Percentiles rank a stretch among this genome's conserved stretches.
phyloP scores from a whole-genome alignment of 2,888 invertebrate genomes.

The Epirrhoe alternata region DNA sequence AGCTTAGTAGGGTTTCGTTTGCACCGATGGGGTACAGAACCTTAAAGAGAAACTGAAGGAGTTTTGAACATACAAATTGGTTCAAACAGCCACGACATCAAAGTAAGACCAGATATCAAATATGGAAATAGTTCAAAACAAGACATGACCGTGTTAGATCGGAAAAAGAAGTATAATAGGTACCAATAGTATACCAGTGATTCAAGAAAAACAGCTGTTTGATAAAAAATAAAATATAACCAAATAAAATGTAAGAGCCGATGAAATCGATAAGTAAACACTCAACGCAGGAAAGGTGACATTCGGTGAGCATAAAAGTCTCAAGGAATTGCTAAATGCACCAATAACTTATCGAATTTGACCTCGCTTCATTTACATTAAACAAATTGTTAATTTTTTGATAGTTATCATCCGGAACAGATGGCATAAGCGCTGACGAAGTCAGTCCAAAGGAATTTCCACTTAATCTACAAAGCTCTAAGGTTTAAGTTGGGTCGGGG shows the following conservation, averaged over 20 bases:
- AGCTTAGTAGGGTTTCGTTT: too few species aligned
- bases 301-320: constrained; percentile 79
- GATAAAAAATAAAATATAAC: constrained; percentile 62
- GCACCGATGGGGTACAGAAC: too few species aligned
- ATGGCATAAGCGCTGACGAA: constrained; percentile 60
- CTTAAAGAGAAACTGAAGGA: too few species aligned
- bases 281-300: constrained; percentile 76
- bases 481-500: constrained; percentile 38
- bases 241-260: constrained; percentile 67
- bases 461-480: constrained; percentile 37
- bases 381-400: constrained; percentile 86
- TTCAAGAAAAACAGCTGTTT: constrained; percentile 61
- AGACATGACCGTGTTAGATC: too few species aligned
- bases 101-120: too few species aligned
- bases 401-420: constrained; percentile 83
- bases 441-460: constrained; percentile 38
- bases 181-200: too few species aligned
- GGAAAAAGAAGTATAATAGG: too few species aligned
- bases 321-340: constrained; percentile 73
- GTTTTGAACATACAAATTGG: too few species aligned
- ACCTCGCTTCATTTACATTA: constrained; percentile 83
- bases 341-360: constrained; percentile 80
- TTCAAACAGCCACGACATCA: too few species aligned
- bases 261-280: constrained; percentile 75
- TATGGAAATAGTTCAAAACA: too few species aligned